These are phyloP conservation scores for Cheilosia variabilis DNA, from an alignment of 2,888 invertebrate genomes.

Conservation along the genomic window DNA sequence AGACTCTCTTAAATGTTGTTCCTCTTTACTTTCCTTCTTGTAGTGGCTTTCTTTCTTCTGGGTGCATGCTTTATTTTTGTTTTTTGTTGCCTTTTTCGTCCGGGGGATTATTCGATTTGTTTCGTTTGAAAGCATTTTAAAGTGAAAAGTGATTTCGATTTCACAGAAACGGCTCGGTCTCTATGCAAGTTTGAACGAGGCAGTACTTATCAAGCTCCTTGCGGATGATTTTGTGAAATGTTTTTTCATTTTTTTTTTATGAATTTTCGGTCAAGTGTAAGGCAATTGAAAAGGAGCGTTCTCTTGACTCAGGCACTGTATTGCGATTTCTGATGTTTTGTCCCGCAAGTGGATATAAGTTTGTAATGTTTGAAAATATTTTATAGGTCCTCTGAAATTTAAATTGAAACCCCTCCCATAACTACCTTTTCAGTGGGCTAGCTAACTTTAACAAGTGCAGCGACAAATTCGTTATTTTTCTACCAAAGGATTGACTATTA, in stretches of 20 bases:
- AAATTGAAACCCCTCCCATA: too few species aligned
- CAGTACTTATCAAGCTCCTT: constrained; percentile 35
- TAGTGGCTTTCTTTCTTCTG: constrained; percentile 52
- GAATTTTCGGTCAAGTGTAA: constrained; percentile 48
- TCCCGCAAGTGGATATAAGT: background rate
- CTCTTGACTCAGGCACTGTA: background rate
- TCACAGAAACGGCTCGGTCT: constrained; percentile 19
- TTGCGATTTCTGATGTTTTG: background rate
- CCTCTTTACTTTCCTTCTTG: constrained; percentile 46
- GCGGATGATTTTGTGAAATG: constrained; percentile 25
- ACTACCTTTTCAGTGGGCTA: too few species aligned
- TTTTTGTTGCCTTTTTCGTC: constrained; percentile 18
- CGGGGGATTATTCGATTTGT: constrained; percentile 54
- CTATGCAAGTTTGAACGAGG: constrained; percentile 34
- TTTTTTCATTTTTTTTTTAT: constrained; percentile 14
- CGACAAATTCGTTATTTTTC: too few species aligned
- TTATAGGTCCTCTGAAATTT: too few species aligned
- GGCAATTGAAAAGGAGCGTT: background rate
- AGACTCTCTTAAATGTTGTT: constrained; percentile 40
- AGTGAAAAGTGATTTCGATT: constrained; percentile 68
- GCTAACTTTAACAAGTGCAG: too few species aligned
- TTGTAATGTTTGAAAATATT: too few species aligned
- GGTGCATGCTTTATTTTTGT: constrained; percentile 35
- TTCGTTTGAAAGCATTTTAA: constrained; percentile 61
- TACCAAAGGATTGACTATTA: too few species aligned